phyloP scores from a whole-genome alignment of 1,140 invertebrate genomes.

The Polyergus mexicanus region DNA sequence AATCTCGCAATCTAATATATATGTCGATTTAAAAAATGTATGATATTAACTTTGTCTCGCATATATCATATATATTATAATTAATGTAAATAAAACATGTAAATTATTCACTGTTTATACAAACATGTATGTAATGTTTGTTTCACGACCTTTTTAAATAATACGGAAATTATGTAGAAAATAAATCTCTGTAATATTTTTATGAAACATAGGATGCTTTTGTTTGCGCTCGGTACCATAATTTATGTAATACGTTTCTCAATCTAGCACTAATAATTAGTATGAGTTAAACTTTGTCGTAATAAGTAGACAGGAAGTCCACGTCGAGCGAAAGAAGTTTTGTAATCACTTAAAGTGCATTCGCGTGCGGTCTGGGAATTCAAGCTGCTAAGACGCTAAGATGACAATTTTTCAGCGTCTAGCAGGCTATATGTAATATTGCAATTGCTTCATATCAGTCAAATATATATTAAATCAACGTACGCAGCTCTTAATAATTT shows the following conservation, averaged over 20 bases:
- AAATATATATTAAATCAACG: constrained; percentile 7
- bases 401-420: constrained; percentile 68
- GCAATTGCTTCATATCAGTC: constrained; percentile 35
- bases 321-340: constrained; percentile 62
- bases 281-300: constrained; percentile 63
- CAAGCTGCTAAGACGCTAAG: constrained; percentile 59
- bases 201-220: constrained; percentile 9
- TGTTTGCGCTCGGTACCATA: not conserved
- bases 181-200: constrained; percentile 14
- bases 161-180: not conserved
- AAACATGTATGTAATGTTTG: not conserved
- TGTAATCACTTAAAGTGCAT: constrained; percentile 75
- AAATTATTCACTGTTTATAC: constrained; percentile 6
- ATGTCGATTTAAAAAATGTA: not conserved
- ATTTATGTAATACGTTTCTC: constrained; percentile 65
- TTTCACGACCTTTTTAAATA: constrained; percentile 11
- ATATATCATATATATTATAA: not conserved
- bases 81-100: not conserved
- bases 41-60: not conserved
- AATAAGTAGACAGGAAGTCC: constrained; percentile 43
- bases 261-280: constrained; percentile 68
- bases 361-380: constrained; percentile 71
- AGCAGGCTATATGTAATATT: constrained; percentile 51
- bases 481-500: constrained; percentile 29
- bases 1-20: not conserved